Percentiles rank a stretch among this genome's conserved stretches.
These are phyloP conservation scores for Potorous gilbertii DNA, from an alignment of 2,797 vertebrate genomes.

Conservation along the genomic window DNA sequence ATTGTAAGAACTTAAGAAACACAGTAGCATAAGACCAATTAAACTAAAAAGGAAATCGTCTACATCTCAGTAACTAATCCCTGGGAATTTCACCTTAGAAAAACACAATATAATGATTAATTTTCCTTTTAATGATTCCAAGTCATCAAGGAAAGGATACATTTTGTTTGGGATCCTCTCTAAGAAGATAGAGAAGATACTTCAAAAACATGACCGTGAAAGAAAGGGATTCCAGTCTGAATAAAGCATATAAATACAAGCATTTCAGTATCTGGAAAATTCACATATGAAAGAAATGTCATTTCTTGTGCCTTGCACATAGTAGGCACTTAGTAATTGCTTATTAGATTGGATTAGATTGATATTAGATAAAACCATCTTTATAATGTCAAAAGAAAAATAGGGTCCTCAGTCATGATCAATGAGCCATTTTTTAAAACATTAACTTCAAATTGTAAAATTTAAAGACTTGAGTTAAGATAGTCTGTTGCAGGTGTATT, in stretches of 20 bases:
- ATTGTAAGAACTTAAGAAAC: background rate
- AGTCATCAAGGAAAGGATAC: constrained; percentile 1
- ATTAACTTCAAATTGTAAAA: background rate
- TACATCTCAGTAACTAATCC: background rate
- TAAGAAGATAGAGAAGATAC: background rate
- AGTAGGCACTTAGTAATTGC: background rate
- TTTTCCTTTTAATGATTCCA: rapidly evolving
- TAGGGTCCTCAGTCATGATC: background rate
- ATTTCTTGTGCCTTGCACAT: background rate
- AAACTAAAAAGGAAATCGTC: background rate
- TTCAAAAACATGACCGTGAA: background rate
- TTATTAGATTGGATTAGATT: background rate
- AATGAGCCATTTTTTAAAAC: background rate
- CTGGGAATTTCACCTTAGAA: background rate
- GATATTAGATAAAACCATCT: background rate
- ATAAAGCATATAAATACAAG: background rate
- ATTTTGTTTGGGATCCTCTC: background rate
- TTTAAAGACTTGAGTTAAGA: background rate
- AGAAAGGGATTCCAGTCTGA: background rate
- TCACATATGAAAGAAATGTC: background rate
- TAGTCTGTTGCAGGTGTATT: background rate
- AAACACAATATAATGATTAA: background rate
- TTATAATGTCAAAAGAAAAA: background rate
- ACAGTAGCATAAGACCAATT: rapidly evolving
- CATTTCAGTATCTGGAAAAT: background rate